Base-by-base conservation (phyloP, 1,140 invertebrate genomes). In the Phthorimaea operculella region DNA sequence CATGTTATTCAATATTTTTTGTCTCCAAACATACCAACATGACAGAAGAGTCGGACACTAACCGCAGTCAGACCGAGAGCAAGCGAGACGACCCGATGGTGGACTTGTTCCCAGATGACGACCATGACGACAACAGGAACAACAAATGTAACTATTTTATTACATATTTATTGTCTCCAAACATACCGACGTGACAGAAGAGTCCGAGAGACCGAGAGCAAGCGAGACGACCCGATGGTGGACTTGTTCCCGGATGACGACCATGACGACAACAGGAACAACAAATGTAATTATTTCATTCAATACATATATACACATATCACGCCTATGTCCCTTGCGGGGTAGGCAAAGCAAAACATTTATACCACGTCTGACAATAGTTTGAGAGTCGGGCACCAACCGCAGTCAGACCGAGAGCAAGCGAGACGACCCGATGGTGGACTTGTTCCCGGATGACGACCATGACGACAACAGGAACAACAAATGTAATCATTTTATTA, bases 171-270 rank as follows among this genome's bases (percentile, higher is more conserved):
- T 28, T 28, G 21, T 28, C 21, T 28, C 2, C 21, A 28, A 2
- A 4, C 2, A 28, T 28, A 28, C 6, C 6, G 6, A 4, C 2
- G 6, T 4, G 21, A 28, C n/a, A n/a, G n/a, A n/a, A n/a, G n/a
- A n/a, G n/a, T n/a, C n/a, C n/a, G n/a, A n/a, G n/a, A n/a, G n/a
- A n/a, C n/a, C n/a, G 79, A 74, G 79, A 87, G 75, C 64, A 86
- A 85, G 57, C 78, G 80, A 18, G 87, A 87, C 39, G 94, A 95
- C 85, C 94, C 93, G 1, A 93, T 95, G 50, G 92, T 95, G 17
- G 94, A 96, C 76, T 87, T 96, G 8, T 96, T 96, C 76, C 94
- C 94, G 0, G 94, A 96, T 76, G 94, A 96, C 71, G 94, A 96
- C 55, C 90, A 91, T 52, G 94, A 96, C 60, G 94, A 96, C 54